Base-by-base conservation (phyloP, 2,797 vertebrate species). In the Esox lucius region DNA sequence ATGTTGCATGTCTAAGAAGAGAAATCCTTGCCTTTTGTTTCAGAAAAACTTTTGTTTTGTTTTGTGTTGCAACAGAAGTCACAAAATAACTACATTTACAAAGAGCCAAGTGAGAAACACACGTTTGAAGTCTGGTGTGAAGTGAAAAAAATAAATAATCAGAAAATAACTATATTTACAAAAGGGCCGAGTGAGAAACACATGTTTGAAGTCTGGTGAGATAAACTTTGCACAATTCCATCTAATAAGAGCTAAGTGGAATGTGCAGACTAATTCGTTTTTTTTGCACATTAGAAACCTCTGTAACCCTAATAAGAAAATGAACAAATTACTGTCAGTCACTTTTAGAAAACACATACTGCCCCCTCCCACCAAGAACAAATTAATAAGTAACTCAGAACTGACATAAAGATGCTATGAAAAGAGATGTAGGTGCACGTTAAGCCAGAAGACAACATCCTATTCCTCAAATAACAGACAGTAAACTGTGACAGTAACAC, bases 191-290 rank as follows among this genome's bases (percentile, higher is more conserved):
- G 56, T 24, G 22, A 61, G 56, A 61, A 61, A 26, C 56, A 24
- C 22, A 61, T 24, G 56, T 61, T 61, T 61, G 56, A 61, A 61
- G 56, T 61, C 24, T 26, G 56, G 56, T 17, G 56, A 24, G 56
- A 61, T 61, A 61, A 61, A 2, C 85, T 85, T 81, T 78, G 49
- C 49, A 11, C 74, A 78, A 65, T 33, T 68, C 56, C 22, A 26
- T 61, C 56, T 61, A 61, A 61, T 61, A 26, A 61, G 56, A 11
- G 22, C 56, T 24, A 24, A 61, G 56, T 61, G 22, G 56, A 61
- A 61, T 24, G 22, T 61, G 56, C 56, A 61, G 56, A 61, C 56
- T 24, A 24, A 61, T 24, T 22, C 11, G 9, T 61, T 24, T 61
- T 59, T 61, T 12, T 61, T 61, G 22, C 22, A 13, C 1, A 61